A percentile compares a stretch with the other conserved stretches of the same genome.
Evolutionary conservation across 2,888 invertebrate species (phyloP).

Genomic region (Rotaria sp.): DNA sequence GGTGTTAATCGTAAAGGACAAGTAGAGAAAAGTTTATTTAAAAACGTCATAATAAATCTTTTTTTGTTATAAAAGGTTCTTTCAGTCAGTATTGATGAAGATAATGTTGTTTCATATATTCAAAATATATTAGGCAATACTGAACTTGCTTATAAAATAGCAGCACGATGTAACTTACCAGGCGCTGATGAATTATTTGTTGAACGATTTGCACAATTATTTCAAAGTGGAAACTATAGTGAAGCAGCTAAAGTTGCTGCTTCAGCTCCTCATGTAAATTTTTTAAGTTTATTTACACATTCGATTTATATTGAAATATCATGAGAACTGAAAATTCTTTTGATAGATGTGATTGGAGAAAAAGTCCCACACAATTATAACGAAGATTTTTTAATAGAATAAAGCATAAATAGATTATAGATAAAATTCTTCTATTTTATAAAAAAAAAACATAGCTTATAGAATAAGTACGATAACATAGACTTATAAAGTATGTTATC

Average conservation of each 20-base stretch:
- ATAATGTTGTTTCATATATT: conserved; percentile 77
- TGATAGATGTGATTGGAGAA: too few species aligned
- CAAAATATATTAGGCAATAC: conserved; percentile 89
- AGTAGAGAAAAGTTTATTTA: conserved; percentile 56
- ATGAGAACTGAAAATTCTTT: too few species aligned
- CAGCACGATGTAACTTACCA: conserved; percentile 80
- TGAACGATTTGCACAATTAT: conserved; percentile 89
- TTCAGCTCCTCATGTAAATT: conserved; percentile 77
- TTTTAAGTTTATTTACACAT: too few species aligned
- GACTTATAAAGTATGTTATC: too few species aligned
- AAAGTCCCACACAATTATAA: too few species aligned
- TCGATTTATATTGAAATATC: too few species aligned
- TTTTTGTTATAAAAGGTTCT: conserved; percentile 60
- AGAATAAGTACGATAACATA: too few species aligned
- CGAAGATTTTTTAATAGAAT: too few species aligned
- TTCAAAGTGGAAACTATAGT: conserved; percentile 85
- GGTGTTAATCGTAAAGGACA: conserved; percentile 68
- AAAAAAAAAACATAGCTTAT: too few species aligned
- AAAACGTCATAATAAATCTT: too few species aligned
- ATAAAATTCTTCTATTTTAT: too few species aligned
- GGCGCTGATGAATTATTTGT: conserved; percentile 97
- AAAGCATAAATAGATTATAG: too few species aligned
- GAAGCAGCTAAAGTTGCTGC: conserved; percentile 97
- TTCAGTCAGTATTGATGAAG: conserved; percentile 96
- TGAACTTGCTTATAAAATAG: conserved; percentile 86